phyloP scores from a whole-genome alignment of 2,888 invertebrate species.

The Caenorhabditis afra region DNA sequence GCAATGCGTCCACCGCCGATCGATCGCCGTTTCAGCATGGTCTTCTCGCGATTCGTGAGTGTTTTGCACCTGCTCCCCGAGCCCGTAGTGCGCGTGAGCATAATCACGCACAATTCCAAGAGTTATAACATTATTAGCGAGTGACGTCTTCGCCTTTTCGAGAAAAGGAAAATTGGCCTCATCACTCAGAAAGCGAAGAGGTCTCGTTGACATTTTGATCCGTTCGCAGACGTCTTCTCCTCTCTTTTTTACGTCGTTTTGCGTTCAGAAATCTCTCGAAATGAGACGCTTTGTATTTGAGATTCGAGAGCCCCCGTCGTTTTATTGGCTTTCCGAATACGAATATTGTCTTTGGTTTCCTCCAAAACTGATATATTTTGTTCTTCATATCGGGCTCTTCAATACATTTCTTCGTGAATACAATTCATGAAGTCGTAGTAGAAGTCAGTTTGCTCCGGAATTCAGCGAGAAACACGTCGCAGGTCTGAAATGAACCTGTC shows the following conservation, averaged over 20 bases:
- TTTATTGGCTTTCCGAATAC: conserved; percentile 3
- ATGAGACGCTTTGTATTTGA: neutral
- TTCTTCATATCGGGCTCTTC: too few relatives aligned
- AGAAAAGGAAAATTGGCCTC: conserved; percentile 4
- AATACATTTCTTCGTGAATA: too few relatives aligned
- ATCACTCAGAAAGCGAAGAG: conserved; percentile 3
- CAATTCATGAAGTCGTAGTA: too few relatives aligned
- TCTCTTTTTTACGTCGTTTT: neutral
- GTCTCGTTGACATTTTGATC: conserved; percentile 16
- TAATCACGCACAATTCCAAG: neutral
- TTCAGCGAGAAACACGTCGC: too few relatives aligned
- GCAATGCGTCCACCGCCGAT: conserved; percentile 23
- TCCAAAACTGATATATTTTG: too few relatives aligned
- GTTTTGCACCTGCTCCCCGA: neutral
- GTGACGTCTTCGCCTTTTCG: neutral
- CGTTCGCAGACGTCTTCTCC: neutral
- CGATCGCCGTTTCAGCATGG: conserved; percentile 29
- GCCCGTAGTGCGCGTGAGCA: neutral
- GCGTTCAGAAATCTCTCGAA: conserved; percentile 11
- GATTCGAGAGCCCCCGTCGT: neutral
- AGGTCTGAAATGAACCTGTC: neutral
- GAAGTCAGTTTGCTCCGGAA: too few relatives aligned
- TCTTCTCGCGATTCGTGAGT: conserved; percentile 25
- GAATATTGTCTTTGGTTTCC: too few relatives aligned
- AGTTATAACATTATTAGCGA: neutral